These are phyloP conservation scores for Propsilocerus akamusi DNA, from an alignment of 1,140 invertebrate genomes.

Conservation along the genomic window DNA sequence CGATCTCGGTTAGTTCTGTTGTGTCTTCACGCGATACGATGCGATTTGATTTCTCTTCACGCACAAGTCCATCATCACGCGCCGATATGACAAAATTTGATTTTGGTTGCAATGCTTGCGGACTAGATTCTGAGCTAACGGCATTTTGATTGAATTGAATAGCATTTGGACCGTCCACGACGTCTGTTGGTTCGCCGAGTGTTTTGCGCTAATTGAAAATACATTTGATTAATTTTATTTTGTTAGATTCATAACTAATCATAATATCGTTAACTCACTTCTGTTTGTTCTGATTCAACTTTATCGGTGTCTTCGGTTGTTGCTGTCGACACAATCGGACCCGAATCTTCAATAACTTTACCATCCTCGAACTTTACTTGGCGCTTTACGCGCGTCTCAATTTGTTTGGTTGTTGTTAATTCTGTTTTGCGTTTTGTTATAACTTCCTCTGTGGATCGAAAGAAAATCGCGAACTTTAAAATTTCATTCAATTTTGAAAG, in stretches of 20 bases:
- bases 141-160: conserved; percentile 11
- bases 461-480: neutral
- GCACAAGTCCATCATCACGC: conserved; percentile 47
- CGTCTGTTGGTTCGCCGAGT: conserved; percentile 23
- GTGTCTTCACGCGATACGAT: conserved; percentile 65
- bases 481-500: neutral
- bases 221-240: neutral
- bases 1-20: conserved; percentile 59
- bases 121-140: neutral
- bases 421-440: conserved; percentile 73
- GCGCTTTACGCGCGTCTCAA: conserved; percentile 74
- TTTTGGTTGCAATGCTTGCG: neutral
- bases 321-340: conserved; percentile 74
- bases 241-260: neutral
- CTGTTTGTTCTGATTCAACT: conserved; percentile 67
- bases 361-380: conserved; percentile 78
- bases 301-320: conserved; percentile 73
- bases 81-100: conserved; percentile 13
- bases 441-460: conserved; percentile 61
- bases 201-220: conserved; percentile 15
- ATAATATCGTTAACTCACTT: conserved; percentile 34
- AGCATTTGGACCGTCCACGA: conserved; percentile 20
- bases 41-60: conserved; percentile 58
- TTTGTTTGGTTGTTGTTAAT: conserved; percentile 71
- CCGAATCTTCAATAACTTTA: conserved; percentile 70